Evolutionary conservation across 2,797 vertebrate species (phyloP).

Genomic region (Cryptoprocta ferox): DNA sequence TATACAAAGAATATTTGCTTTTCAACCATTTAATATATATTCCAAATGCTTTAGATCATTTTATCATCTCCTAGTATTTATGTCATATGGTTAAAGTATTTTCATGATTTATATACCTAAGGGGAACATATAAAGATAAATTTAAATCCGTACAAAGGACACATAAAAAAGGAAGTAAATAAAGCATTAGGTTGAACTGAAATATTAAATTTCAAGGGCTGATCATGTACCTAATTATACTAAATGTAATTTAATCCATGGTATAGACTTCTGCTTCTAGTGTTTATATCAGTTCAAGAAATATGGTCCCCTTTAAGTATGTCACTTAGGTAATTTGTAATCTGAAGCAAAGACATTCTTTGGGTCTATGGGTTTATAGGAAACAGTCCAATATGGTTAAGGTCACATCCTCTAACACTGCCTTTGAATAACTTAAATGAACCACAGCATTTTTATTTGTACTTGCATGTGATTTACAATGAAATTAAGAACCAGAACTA

Average conservation of each 20-base stretch:
- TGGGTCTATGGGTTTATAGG: not conserved
- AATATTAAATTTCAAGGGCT: slow-evolving; percentile 59
- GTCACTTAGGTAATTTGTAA: slow-evolving; percentile 22
- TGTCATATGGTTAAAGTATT: not conserved
- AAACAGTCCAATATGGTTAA: not conserved
- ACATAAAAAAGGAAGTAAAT: slow-evolving; percentile 1
- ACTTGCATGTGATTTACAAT: not conserved
- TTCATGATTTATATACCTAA: not conserved
- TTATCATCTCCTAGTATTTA: not conserved
- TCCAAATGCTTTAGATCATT: not conserved
- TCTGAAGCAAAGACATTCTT: slow-evolving; percentile 38
- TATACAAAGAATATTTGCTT: not conserved
- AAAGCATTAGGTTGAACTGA: not conserved
- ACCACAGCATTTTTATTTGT: slow-evolving; percentile 24
- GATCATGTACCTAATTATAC: slow-evolving; percentile 48
- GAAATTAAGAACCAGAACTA: slow-evolving; percentile 2
- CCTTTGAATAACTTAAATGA: not conserved
- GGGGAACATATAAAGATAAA: not conserved
- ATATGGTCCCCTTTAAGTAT: not conserved
- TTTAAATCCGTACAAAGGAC: slow-evolving; percentile 41
- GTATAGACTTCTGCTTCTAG: not conserved
- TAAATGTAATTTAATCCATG: slow-evolving; percentile 44
- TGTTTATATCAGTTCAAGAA: slow-evolving; percentile 47
- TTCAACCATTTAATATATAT: not conserved
- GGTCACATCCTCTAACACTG: not conserved